Base-by-base conservation (phyloP, 2,113 vertebrate genomes). In the Phylloscopus whistleri region DNA sequence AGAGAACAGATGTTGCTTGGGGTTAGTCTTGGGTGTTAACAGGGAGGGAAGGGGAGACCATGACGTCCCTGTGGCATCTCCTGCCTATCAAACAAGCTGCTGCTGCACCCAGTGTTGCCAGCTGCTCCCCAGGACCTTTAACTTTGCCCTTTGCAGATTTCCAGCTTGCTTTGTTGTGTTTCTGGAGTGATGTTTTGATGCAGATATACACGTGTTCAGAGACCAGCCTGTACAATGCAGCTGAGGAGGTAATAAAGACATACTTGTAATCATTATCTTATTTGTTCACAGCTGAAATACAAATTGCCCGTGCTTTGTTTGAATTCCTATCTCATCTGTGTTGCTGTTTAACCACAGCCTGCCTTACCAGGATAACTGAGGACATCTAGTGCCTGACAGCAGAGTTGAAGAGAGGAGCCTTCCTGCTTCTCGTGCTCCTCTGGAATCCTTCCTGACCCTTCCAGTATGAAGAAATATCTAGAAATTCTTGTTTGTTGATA, bases 351-450 rank as follows among this genome's bases (percentile, higher is more conserved):
- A 83, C 35, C 37, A 4, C 58, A 35, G 68, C 53, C 27, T 83
- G 84, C 49, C 62, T 89, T 51, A 6, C 7, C 59, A 90, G 79
- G 93, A 24, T 39, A 44, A 21, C 58, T 13, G 97, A 81, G 96
- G 98, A 82, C 98, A 93, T 89, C 97, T 97, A 93, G 94, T 64
- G 98, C 82, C 73, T 24, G 4, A 4, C 14, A 23, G 58, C 30
- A 41, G 72, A 55, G 74, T 17, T 83, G 86, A 72, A 63, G 37
- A 44, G 51, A 70, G 51, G 33, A 80, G 41, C 48, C 13, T 69
- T 52, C 55, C n/a, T 10, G 9, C 44, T 28, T 30, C 62, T 14
- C 4, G 2, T 15, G 6, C 31, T 76, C 33, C 15, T 51, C 77
- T 14, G 43, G 24, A 44, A 43, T 52, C 55, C 28, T 78, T 39